Evolutionary conservation across 2,888 invertebrate genomes (phyloP).

Genomic region (Falcaria lacertinaria): DNA sequence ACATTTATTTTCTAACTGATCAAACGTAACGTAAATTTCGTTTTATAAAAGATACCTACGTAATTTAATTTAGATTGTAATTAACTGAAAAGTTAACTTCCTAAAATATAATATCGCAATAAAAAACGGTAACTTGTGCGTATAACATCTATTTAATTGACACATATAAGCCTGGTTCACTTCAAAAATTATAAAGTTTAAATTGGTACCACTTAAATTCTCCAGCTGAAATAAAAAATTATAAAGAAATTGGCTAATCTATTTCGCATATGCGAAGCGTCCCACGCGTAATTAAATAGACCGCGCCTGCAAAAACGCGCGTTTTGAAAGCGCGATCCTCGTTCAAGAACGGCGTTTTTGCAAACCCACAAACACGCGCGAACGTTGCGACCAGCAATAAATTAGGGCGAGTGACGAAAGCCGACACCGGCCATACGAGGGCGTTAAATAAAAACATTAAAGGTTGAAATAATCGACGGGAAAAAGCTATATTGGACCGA

Average conservation of each 20-base stretch:
- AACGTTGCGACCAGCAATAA: conserved; percentile 64
- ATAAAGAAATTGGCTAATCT: conserved; percentile 24
- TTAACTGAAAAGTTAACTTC: too few species aligned
- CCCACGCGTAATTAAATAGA: conserved; percentile 69
- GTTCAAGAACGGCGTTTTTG: conserved; percentile 56
- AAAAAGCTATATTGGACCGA: conserved; percentile 70
- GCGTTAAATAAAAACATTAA: conserved; percentile 79
- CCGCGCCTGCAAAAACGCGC: conserved; percentile 60
- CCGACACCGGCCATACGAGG: conserved; percentile 65
- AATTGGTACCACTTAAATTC: too few species aligned
- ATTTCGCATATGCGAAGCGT: conserved; percentile 24
- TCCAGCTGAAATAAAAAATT: conserved; percentile 2
- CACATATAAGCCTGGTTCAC: too few species aligned
- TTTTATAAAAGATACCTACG: too few species aligned
- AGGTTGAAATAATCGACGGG: conserved; percentile 69
- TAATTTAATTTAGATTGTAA: not conserved
- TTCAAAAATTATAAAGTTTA: too few species aligned
- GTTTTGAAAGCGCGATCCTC: conserved; percentile 44
- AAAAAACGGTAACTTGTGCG: too few species aligned
- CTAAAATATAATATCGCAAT: too few species aligned
- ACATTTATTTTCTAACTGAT: conserved; percentile 15
- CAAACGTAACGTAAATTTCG: too few species aligned
- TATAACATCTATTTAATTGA: too few species aligned
- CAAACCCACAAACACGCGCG: conserved; percentile 63
- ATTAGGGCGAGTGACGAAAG: conserved; percentile 70